Base-by-base conservation (phyloP, 2,113 vertebrate species). In the Nipponia nippon region DNA sequence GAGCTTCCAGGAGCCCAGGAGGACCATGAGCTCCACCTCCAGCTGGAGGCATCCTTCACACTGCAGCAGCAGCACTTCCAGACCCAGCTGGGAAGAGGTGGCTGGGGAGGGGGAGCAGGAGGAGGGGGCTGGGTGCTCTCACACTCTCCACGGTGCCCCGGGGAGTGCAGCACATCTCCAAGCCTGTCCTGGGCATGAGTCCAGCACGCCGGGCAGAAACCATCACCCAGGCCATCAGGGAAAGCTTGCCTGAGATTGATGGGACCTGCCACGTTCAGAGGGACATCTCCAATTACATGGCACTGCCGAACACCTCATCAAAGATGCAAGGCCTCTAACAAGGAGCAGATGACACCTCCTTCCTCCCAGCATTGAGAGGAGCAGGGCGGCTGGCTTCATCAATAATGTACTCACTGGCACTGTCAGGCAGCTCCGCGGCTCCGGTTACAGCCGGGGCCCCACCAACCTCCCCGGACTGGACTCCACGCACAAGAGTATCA, bases 321-420 rank as follows among this genome's bases (percentile, higher is more conserved):
- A 98, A 98, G 92, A 97, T 97, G 95, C 88, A 97, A 42, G 81
- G 89, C 87, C 84, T 91, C 95, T 97, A 97, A 97, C 16, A 47
- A 97, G 95, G 89, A 96, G 82, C 84, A 70, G 82, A 88, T 97
- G 96, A 94, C 94, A 97, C 95, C 91, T 88, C 75, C 63, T 73
- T 93, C 58, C 95, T 73, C 29, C 40, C 17, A 0, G 94, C 71
- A 38, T 16, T 11, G 32, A 63, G 67, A 63, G 34, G 44, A 92
- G 70, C 17, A 4, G 83, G 65, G 91, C 32, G 0, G 75, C 42
- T 16, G 5, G 77, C 53, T 52, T 44, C 94, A 98, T 98, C 95
- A 97, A 98, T 98, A 97, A 97, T 97, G 87, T 82, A 97, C 26
- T 38, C 1, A 0, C 55, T 7, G 1, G 62, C 0, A 7, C 21